Evolutionary conservation across 2,888 invertebrate species (phyloP).

Genomic region (Cryptops parisi): DNA sequence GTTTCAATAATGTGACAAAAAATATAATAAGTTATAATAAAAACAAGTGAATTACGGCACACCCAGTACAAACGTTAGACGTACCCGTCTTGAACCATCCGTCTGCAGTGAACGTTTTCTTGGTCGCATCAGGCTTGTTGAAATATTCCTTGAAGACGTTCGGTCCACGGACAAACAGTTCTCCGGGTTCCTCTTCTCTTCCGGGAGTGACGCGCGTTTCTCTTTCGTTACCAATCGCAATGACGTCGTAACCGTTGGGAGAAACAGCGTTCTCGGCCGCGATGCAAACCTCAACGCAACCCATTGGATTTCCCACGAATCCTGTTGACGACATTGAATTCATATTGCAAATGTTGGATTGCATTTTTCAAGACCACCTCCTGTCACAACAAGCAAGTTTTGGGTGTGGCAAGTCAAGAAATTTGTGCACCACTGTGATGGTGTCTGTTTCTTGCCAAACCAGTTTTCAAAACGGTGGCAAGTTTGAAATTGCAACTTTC

Average conservation of each 20-base stretch:
- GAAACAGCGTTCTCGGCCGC: not conserved
- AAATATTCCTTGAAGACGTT: conserved; percentile 60
- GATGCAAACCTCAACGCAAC: conserved; percentile 7
- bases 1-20: too few species aligned
- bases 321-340: not conserved
- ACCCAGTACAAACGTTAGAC: conserved; percentile 11
- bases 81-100: conserved; percentile 77
- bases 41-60: too few species aligned
- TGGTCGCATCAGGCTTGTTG: conserved; percentile 53
- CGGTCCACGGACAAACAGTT: conserved; percentile 48
- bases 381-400: too few species aligned
- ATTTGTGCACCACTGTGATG: too few species aligned
- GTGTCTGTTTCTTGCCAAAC: too few species aligned
- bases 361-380: not conserved
- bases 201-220: conserved; percentile 4
- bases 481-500: too few species aligned
- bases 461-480: too few species aligned
- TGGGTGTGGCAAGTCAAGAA: too few species aligned
- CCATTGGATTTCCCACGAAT: conserved; percentile 6
- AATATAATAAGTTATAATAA: too few species aligned
- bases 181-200: conserved; percentile 22
- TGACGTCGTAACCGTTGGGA: conserved; percentile 3
- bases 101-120: conserved; percentile 54
- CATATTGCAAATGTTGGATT: not conserved
- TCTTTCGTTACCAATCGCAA: not conserved